A percentile compares a stretch with the other conserved stretches of the same genome.
phyloP scores from a whole-genome alignment of 1,140 invertebrate genomes.

The Drosophila pandora region DNA sequence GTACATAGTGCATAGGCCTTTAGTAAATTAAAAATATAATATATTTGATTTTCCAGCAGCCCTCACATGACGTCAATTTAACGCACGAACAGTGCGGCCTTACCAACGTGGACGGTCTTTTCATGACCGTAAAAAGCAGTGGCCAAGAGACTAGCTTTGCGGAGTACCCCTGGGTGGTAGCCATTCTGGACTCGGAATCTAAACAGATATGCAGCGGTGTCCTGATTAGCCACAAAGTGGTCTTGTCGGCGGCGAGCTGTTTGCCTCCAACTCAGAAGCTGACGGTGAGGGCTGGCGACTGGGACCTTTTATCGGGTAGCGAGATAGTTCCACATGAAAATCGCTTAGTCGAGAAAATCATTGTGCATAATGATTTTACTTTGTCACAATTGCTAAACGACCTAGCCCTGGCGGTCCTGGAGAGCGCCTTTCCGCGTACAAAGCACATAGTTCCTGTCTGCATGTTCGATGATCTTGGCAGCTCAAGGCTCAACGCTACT shows the following conservation, averaged over 20 bases:
- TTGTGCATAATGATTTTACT: neutral
- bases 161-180: conserved; percentile 10
- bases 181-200: neutral
- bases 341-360: neutral
- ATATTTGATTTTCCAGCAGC: neutral
- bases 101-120: conserved; percentile 1
- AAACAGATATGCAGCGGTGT: neutral
- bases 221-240: neutral
- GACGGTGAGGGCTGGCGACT: conserved; percentile 28
- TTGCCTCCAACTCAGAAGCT: neutral
- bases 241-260: conserved; percentile 14
- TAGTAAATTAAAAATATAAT: no score
- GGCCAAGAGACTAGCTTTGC: neutral
- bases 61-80: neutral
- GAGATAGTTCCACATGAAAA: conserved; percentile 14
- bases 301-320: conserved; percentile 23
- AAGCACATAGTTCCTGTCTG: neutral
- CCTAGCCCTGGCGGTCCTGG: neutral
- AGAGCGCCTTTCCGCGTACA: neutral
- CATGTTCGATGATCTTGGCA: neutral
- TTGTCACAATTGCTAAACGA: neutral
- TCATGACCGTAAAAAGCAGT: neutral
- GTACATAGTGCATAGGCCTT: no score
- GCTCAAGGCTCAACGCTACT: neutral
- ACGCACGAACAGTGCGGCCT: neutral